Conservation (phyloP, 23 tunicate genomes). For the Aplidium turbinatum region DNA sequence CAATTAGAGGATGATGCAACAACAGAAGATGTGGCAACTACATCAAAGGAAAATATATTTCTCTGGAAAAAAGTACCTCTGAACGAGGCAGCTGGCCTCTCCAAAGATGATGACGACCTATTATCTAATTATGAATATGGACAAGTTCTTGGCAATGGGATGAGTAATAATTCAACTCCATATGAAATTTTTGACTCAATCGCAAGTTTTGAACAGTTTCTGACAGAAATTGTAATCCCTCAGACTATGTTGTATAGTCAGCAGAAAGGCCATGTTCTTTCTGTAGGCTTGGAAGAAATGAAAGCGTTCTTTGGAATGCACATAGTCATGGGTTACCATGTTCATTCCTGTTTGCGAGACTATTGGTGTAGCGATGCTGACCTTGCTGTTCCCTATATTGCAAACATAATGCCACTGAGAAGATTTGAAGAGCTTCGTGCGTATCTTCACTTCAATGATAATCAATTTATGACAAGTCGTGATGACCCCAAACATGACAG, state of each 20-base stretch:
- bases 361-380: constrained; percentile 20
- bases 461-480: not conserved
- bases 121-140: too few relatives aligned
- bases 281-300: not conserved
- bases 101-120: too few relatives aligned
- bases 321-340: constrained; percentile 17
- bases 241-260: constrained; percentile 16
- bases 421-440: constrained; percentile 13
- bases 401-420: constrained; percentile 17
- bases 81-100: too few relatives aligned
- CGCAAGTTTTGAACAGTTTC: too few relatives aligned
- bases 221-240: too few relatives aligned
- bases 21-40: too few relatives aligned
- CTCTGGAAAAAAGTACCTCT: too few relatives aligned
- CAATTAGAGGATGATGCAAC: too few relatives aligned
- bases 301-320: constrained; percentile 18
- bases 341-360: constrained; percentile 9
- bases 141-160: too few relatives aligned
- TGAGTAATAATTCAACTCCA: too few relatives aligned
- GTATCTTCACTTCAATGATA: constrained; percentile 9
- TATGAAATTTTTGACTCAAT: too few relatives aligned
- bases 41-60: too few relatives aligned
- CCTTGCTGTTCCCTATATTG: not conserved
- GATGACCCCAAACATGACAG: constrained; percentile 2
- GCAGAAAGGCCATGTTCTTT: constrained; percentile 12